These are phyloP conservation scores for Tenebrosternarchus preto DNA, from an alignment of 2,113 vertebrate genomes.

Conservation along the genomic window DNA sequence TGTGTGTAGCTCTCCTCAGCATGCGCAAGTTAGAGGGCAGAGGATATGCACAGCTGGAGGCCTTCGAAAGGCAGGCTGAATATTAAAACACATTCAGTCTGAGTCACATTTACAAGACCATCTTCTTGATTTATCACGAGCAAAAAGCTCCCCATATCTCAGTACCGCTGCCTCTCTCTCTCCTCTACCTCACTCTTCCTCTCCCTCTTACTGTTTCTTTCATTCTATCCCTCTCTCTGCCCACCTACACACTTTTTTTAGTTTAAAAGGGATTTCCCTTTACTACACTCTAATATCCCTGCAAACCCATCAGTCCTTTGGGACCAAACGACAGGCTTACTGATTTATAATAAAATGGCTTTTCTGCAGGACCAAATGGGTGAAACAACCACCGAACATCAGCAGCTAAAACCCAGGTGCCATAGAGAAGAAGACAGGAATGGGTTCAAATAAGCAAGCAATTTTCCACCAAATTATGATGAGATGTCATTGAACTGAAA, in stretches of 20 bases:
- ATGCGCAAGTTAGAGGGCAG: conserved; percentile 16
- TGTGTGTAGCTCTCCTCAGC: neutral
- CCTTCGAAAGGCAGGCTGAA: conserved; percentile 34
- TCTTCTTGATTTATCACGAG: conserved; percentile 47
- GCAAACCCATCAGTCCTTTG: conserved; percentile 2
- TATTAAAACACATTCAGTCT: conserved; percentile 47
- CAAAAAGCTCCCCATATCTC: conserved; percentile 21
- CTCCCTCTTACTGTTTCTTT: neutral
- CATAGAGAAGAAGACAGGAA: no score
- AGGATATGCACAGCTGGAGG: conserved; percentile 5
- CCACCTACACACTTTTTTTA: neutral
- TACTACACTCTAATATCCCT: neutral
- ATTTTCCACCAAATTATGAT: no score
- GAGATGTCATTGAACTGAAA: no score
- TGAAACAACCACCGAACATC: no score
- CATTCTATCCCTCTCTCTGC: conserved; percentile 15
- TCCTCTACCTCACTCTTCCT: neutral
- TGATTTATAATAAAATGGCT: neutral
- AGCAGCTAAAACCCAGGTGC: no score
- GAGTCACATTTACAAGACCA: conserved; percentile 50
- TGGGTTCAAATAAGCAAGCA: no score
- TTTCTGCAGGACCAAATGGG: no score
- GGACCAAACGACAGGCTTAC: neutral
- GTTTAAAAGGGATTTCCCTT: conserved; percentile 6
- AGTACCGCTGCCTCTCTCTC: neutral